Conservation (phyloP, 2,797 vertebrate species). For the Chaunax sp. region DNA sequence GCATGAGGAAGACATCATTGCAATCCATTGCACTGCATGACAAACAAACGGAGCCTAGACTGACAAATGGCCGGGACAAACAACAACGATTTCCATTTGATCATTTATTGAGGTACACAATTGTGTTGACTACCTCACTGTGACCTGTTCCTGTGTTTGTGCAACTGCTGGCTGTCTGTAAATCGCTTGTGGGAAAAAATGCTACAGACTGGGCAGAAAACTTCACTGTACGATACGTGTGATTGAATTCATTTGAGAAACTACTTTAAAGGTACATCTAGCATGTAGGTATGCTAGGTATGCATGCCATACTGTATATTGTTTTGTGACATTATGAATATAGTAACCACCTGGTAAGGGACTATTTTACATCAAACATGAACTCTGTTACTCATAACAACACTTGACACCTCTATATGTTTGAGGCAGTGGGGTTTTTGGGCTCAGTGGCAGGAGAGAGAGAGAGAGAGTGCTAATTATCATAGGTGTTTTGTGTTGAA, state of each 20-base stretch:
- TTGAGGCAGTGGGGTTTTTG: no score
- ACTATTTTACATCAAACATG: no score
- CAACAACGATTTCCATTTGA: slow-evolving; percentile 39
- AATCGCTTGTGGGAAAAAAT: slow-evolving; percentile 41
- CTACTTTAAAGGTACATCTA: not conserved
- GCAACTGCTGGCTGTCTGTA: slow-evolving; percentile 18
- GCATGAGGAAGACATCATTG: slow-evolving; percentile 32
- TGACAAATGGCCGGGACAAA: slow-evolving; percentile 20
- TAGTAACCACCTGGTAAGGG: no score
- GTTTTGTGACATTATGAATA: no score
- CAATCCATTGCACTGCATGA: slow-evolving; percentile 7
- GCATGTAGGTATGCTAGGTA: not conserved
- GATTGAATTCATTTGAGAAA: slow-evolving; percentile 1
- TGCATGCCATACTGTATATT: no score
- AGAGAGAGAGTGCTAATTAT: no score
- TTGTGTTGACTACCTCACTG: slow-evolving; percentile 38
- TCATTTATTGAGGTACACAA: slow-evolving; percentile 37
- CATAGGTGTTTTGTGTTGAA: no score
- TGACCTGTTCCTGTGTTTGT: slow-evolving; percentile 33
- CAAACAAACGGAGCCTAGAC: no score
- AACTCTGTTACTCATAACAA: no score
- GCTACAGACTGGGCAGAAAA: slow-evolving; percentile 8
- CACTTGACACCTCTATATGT: no score
- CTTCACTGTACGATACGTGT: slow-evolving; percentile 6
- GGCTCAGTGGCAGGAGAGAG: no score